Conservation (phyloP, 2,113 vertebrate genomes). For the Laticauda laticaudata region DNA sequence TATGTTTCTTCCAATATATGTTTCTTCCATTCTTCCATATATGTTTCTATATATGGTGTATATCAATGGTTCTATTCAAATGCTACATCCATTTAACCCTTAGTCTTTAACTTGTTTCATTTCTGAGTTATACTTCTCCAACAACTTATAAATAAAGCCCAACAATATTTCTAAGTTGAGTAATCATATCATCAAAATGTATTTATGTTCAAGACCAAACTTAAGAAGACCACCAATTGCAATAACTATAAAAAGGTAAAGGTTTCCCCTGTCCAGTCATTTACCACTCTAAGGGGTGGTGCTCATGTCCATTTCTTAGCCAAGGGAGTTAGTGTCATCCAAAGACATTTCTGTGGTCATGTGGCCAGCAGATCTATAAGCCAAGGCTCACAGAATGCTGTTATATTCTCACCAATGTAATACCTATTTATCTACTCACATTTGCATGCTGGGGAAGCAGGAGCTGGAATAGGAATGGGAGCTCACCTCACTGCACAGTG, state of each 20-base stretch:
- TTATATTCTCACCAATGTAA: too few relatives aligned
- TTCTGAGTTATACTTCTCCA: not conserved
- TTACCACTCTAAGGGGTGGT: too few relatives aligned
- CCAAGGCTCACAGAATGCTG: too few relatives aligned
- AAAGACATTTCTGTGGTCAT: too few relatives aligned
- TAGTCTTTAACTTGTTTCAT: not conserved
- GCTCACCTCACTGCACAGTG: not conserved
- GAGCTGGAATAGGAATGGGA: too few relatives aligned
- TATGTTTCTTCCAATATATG: not conserved
- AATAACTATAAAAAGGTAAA: not conserved
- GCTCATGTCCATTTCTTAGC: too few relatives aligned
- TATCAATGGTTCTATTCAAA: not conserved
- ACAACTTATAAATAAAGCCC: not conserved
- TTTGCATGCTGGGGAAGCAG: too few relatives aligned
- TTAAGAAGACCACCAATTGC: not conserved
- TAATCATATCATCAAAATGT: not conserved
- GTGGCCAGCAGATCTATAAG: too few relatives aligned
- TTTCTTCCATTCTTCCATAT: not conserved
- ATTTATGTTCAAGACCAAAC: not conserved
- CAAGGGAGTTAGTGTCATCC: too few relatives aligned
- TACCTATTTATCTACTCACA: too few relatives aligned
- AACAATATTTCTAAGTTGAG: not conserved
- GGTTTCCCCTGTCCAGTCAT: too few relatives aligned
- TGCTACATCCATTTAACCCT: not conserved
- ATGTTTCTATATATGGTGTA: not conserved